phyloP scores from a whole-genome alignment of 1,140 invertebrate genomes.

The Drosophila tsacasi region DNA sequence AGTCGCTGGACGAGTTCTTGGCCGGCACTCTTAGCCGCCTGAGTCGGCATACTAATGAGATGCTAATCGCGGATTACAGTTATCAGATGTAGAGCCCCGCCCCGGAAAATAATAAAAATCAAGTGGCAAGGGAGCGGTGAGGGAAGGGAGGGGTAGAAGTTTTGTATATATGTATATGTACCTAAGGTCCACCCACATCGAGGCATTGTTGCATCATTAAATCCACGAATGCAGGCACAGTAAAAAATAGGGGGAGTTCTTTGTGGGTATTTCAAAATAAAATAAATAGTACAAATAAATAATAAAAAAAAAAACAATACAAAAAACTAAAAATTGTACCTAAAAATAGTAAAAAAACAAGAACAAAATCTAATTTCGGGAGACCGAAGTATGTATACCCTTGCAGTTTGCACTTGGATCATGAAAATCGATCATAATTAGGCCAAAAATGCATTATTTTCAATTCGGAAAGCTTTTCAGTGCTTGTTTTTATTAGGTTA shows the following conservation, averaged over 20 bases:
- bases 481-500: too few species aligned
- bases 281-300: neutral
- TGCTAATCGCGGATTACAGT: constrained; percentile 64
- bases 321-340: too few species aligned
- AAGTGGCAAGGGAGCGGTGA: neutral
- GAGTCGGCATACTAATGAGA: constrained; percentile 57
- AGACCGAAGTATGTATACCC: too few species aligned
- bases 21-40: constrained; percentile 4
- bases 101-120: constrained; percentile 24
- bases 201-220: constrained; percentile 20
- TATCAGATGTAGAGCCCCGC: constrained; percentile 27
- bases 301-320: neutral
- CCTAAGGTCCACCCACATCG: neutral
- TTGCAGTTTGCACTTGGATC: too few species aligned
- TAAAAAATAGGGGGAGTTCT: neutral
- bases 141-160: too few species aligned
- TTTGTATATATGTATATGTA: neutral
- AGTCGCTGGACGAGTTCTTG: constrained; percentile 31
- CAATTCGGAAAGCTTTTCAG: too few species aligned
- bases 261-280: neutral
- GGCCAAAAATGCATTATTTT: too few species aligned
- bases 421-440: too few species aligned
- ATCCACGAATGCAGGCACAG: neutral
- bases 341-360: too few species aligned
- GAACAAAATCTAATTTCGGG: too few species aligned